Evolutionary conservation across 2,113 vertebrate species (phyloP).

Genomic region (Trichomycterus rosablanca): DNA sequence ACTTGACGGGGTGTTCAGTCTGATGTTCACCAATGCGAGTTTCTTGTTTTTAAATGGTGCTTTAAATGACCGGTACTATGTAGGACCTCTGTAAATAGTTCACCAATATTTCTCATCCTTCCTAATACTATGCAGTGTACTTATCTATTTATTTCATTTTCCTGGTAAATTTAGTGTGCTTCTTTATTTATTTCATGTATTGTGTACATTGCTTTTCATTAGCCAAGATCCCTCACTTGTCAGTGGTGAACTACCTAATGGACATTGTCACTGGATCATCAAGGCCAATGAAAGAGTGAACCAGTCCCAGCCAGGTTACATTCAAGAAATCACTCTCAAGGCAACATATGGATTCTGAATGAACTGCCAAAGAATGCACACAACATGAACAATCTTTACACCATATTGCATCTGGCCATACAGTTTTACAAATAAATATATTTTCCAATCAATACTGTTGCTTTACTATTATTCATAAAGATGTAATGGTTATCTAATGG

Average conservation of each 20-base stretch:
- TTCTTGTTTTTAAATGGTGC: slow-evolving; percentile 56
- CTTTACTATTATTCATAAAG: too few species aligned
- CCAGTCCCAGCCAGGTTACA: slow-evolving; percentile 1
- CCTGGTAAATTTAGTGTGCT: slow-evolving; percentile 35
- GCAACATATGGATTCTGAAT: slow-evolving; percentile 38
- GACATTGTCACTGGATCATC: slow-evolving; percentile 31
- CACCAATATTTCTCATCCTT: slow-evolving; percentile 45
- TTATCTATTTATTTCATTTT: too few species aligned
- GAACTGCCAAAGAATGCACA: slow-evolving; percentile 40
- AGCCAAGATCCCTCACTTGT: slow-evolving; percentile 40
- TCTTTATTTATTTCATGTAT: slow-evolving; percentile 54
- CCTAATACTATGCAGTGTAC: slow-evolving; percentile 28
- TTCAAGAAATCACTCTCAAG: slow-evolving; percentile 23
- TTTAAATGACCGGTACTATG: slow-evolving; percentile 52
- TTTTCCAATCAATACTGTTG: slow-evolving; percentile 29
- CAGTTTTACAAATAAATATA: slow-evolving; percentile 24
- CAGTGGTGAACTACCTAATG: slow-evolving; percentile 40
- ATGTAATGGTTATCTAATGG: too few species aligned
- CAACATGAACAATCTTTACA: slow-evolving; percentile 55
- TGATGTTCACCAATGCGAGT: slow-evolving; percentile 55
- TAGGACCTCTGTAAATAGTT: slow-evolving; percentile 65
- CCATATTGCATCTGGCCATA: slow-evolving; percentile 29
- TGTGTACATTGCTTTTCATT: slow-evolving; percentile 44
- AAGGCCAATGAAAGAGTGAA: slow-evolving; percentile 28
- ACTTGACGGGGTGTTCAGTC: slow-evolving; percentile 48